These are phyloP conservation scores for Haemorhous mexicanus DNA, from an alignment of 2,113 vertebrate species.

Conservation along the genomic window DNA sequence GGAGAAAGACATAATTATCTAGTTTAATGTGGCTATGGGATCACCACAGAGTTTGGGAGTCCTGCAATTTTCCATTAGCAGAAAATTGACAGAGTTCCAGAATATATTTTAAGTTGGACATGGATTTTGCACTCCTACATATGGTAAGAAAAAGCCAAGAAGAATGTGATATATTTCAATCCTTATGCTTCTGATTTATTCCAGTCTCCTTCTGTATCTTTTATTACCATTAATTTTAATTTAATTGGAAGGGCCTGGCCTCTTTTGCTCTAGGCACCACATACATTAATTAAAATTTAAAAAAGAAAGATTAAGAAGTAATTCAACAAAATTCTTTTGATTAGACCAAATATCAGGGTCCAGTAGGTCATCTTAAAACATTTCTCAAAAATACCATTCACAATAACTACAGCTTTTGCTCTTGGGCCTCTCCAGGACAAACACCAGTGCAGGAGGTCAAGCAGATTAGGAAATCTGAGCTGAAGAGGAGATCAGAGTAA, in stretches of 20 bases:
- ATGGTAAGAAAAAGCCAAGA: not conserved
- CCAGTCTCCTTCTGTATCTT: not conserved
- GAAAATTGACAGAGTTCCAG: slow-evolving; percentile 6
- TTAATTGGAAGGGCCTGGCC: slow-evolving; percentile 41
- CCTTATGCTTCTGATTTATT: slow-evolving; percentile 22
- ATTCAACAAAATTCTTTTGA: not conserved
- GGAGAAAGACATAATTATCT: not conserved
- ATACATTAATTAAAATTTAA: slow-evolving; percentile 44
- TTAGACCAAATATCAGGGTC: not conserved
- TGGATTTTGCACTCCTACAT: not conserved
- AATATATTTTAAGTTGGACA: not conserved
- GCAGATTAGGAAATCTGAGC: not conserved
- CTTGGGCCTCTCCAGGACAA: not conserved
- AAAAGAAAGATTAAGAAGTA: slow-evolving; percentile 32
- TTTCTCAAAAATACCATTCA: not conserved
- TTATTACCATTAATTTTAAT: slow-evolving; percentile 33
- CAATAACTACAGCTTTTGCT: not conserved
- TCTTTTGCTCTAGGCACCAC: slow-evolving; percentile 35
- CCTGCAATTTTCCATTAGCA: not conserved
- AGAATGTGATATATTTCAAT: not conserved
- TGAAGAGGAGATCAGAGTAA: not conserved
- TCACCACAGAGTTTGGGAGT: not conserved
- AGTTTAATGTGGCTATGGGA: not conserved
- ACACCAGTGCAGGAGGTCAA: not conserved
- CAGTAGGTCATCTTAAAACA: not conserved